Evolutionary conservation across 2,797 vertebrate species (phyloP).

Genomic region (Catamblyrhynchus diadema): DNA sequence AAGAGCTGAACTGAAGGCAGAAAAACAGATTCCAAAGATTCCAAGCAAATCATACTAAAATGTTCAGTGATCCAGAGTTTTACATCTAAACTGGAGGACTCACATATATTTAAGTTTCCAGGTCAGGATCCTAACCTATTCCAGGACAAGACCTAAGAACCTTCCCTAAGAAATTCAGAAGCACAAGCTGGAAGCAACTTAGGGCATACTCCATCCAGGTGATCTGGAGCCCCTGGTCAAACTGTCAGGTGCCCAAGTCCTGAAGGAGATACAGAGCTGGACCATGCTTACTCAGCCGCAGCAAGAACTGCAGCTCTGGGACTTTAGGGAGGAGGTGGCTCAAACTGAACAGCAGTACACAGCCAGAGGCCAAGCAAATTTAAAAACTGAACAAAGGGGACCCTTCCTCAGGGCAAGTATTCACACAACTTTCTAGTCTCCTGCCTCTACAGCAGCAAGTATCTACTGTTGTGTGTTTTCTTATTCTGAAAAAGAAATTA

Average conservation of each 20-base stretch:
- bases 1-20: background rate
- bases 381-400: background rate
- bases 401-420: background rate
- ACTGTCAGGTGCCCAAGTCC: background rate
- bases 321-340: background rate
- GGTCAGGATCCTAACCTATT: background rate
- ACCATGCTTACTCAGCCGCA: background rate
- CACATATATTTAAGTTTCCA: background rate
- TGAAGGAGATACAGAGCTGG: background rate
- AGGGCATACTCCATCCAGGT: background rate
- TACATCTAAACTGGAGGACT: background rate
- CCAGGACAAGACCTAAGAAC: background rate
- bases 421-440: background rate
- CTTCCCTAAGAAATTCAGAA: background rate
- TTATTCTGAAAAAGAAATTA: background rate
- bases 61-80: background rate
- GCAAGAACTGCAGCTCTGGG: background rate
- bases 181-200: background rate
- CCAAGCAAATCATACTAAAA: background rate
- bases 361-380: background rate
- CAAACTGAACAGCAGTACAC: background rate
- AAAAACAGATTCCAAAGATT: background rate
- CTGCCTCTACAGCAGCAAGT: background rate
- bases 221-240: background rate
- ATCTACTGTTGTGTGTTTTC: background rate